Conservation (phyloP, 2,888 invertebrate genomes). For the Trissolcus brochymenae region DNA sequence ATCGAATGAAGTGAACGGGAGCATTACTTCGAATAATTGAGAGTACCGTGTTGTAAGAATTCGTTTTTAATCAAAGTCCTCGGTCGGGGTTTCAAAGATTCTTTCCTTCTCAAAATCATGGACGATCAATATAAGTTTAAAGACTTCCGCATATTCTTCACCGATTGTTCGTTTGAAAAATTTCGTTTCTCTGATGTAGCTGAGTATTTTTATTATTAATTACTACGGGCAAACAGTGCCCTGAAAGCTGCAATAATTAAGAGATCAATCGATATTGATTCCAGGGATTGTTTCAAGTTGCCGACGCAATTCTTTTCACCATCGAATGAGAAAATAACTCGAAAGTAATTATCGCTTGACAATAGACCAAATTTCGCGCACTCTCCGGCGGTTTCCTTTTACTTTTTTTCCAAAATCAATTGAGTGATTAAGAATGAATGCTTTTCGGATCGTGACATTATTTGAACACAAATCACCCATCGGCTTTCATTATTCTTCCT, state of each 20-base stretch:
- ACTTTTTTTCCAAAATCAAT: conserved; percentile 29
- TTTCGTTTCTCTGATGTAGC: background rate
- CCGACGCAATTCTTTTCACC: conserved; percentile 40
- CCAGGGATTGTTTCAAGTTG: conserved; percentile 40
- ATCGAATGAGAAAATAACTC: conserved; percentile 38
- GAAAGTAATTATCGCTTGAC: conserved; percentile 47
- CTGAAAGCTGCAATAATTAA: conserved; percentile 29
- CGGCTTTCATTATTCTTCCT: conserved; percentile 4
- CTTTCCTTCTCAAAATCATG: background rate
- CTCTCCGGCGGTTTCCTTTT: conserved; percentile 17
- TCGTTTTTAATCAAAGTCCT: conserved; percentile 1
- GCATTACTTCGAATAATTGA: too few species aligned
- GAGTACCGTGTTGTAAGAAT: background rate
- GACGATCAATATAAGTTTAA: conserved; percentile 2
- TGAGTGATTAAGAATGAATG: conserved; percentile 50
- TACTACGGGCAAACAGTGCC: conserved; percentile 28
- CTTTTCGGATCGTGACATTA: conserved; percentile 40
- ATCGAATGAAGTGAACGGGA: too few species aligned
- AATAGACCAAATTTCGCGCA: conserved; percentile 39
- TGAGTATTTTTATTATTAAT: conserved; percentile 29
- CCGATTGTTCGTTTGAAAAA: background rate
- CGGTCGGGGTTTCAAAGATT: background rate
- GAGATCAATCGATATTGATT: conserved; percentile 41
- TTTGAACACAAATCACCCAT: conserved; percentile 13
- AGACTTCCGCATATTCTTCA: background rate